These are phyloP conservation scores for Prochilodus magdalenae DNA, from an alignment of 2,113 vertebrate species.

Conservation along the genomic window DNA sequence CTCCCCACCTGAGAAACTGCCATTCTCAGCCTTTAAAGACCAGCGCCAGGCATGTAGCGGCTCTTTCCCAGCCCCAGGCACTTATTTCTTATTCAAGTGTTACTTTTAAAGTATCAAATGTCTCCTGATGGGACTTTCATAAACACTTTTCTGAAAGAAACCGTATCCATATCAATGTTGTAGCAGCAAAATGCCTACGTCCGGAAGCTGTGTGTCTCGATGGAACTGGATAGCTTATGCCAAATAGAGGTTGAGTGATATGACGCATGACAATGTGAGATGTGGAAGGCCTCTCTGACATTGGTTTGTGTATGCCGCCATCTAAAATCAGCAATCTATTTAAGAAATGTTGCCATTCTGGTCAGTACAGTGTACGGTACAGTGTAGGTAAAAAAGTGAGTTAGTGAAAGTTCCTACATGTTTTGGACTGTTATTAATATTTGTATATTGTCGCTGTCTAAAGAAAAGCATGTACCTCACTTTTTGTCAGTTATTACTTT, in stretches of 20 bases:
- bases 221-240: background rate
- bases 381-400: no score
- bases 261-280: background rate
- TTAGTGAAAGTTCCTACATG: no score
- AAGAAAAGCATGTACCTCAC: no score
- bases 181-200: background rate
- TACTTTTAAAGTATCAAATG: conserved; percentile 18
- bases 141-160: background rate
- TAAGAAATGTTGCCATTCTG: no score
- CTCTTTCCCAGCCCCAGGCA: conserved; percentile 11
- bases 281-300: background rate
- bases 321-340: no score
- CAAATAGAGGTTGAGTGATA: background rate
- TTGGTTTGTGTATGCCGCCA: no score
- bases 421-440: no score
- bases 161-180: background rate
- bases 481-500: no score
- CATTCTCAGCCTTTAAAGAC: background rate
- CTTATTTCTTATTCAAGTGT: conserved; percentile 20
- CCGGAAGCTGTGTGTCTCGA: background rate
- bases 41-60: background rate
- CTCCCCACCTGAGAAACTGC: conserved; percentile 38
- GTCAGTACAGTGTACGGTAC: no score
- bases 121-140: background rate
- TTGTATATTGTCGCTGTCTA: no score